These are phyloP conservation scores for Papilio demoleus DNA, from an alignment of 2,888 invertebrate genomes.

Conservation along the genomic window DNA sequence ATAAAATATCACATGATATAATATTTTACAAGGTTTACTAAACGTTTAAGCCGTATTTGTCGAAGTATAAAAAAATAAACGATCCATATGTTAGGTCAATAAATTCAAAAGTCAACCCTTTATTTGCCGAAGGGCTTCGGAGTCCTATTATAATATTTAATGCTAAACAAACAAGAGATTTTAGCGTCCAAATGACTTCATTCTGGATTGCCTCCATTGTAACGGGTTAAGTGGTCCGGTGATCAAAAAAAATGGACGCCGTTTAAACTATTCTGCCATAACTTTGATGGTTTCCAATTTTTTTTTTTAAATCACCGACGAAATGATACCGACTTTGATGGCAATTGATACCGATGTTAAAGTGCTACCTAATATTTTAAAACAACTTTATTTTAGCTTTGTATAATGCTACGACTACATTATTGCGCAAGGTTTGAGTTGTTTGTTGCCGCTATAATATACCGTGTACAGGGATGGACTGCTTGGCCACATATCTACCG, in stretches of 20 bases:
- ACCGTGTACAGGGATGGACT: too few species aligned
- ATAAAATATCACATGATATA: too few species aligned
- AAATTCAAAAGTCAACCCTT: constrained; percentile 76
- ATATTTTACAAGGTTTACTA: constrained; percentile 53
- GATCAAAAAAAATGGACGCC: constrained; percentile 29
- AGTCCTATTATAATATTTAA: constrained; percentile 80
- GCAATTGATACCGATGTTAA: not conserved
- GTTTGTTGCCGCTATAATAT: too few species aligned
- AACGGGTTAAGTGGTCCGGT: constrained; percentile 48
- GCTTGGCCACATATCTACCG: too few species aligned
- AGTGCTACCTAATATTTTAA: not conserved
- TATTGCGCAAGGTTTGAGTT: too few species aligned
- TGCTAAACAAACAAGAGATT: constrained; percentile 78
- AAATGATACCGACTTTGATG: not conserved
- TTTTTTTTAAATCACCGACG: not conserved
- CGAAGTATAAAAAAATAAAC: constrained; percentile 52
- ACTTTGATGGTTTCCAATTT: constrained; percentile 1
- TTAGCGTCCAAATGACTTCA: constrained; percentile 75
- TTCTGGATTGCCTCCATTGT: constrained; percentile 53
- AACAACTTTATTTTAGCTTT: not conserved
- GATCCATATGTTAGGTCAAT: constrained; percentile 62
- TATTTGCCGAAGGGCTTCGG: constrained; percentile 71
- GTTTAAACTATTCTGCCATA: constrained; percentile 31
- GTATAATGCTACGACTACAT: not conserved
- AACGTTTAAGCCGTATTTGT: constrained; percentile 61